These are phyloP conservation scores for Pangasius krempfi DNA, from an alignment of 2,797 vertebrate genomes.

Conservation along the genomic window DNA sequence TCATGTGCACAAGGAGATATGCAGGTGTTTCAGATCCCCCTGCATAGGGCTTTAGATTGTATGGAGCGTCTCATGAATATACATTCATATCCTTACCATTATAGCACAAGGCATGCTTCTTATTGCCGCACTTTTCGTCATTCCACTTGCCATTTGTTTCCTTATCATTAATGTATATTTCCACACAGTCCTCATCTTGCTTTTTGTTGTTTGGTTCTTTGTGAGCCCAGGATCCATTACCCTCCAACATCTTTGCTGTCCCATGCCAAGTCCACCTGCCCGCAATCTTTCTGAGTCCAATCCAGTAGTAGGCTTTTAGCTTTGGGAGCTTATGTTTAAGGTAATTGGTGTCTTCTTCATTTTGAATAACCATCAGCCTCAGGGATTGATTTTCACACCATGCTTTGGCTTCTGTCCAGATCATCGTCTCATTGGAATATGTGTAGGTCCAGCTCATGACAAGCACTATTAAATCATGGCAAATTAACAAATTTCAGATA, in stretches of 20 bases:
- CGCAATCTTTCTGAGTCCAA: slow-evolving; percentile 73
- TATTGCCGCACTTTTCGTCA: slow-evolving; percentile 63
- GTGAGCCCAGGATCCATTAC: slow-evolving; percentile 67
- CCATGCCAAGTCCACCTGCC: slow-evolving; percentile 76
- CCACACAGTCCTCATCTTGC: slow-evolving; percentile 73
- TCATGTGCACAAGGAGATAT: background rate
- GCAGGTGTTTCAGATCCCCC: background rate
- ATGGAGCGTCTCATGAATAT: no score
- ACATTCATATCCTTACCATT: slow-evolving; percentile 62
- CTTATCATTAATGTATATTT: slow-evolving; percentile 66
- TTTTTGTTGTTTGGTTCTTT: slow-evolving; percentile 73
- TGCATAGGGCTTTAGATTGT: no score
- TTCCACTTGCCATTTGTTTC: slow-evolving; percentile 72
- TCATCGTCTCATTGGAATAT: slow-evolving; percentile 1
- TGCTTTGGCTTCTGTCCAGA: slow-evolving; percentile 35
- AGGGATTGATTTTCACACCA: slow-evolving; percentile 43
- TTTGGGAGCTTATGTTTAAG: background rate
- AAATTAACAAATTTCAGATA: background rate
- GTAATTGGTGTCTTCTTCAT: slow-evolving; percentile 47
- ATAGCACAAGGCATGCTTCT: slow-evolving; percentile 67
- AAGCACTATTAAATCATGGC: slow-evolving; percentile 1
- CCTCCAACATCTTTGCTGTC: slow-evolving; percentile 68
- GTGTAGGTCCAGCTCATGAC: slow-evolving; percentile 55
- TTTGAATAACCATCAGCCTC: slow-evolving; percentile 54
- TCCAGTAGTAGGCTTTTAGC: slow-evolving; percentile 60